Evolutionary conservation across 2,888 invertebrate genomes (phyloP), one percentile per base, ranked within the genome.

Genomic region (Hemicrepidius hirtus): DNA sequence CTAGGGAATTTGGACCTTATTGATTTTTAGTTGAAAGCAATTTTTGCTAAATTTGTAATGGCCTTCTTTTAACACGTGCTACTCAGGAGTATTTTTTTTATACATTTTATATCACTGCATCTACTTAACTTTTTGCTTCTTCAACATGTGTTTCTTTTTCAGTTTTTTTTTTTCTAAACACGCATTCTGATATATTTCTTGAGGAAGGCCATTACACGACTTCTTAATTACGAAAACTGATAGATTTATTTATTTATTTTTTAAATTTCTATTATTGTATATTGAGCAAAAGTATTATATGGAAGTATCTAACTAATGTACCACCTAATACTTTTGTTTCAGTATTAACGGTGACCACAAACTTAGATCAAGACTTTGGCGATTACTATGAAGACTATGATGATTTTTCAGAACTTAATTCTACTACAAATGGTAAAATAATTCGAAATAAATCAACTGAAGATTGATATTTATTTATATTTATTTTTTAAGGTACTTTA

Each of bases 401-500:
- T 21, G 82, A 81, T 46, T 75, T 78, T 37, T 79, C 81, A 21
- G 83, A 84, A 16, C 73, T 79, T 46, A 84, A 82, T 69, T 79
- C 82, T 2, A 84, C 85, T n/a, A 73, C 81, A 60, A 86, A 85
- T 75, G 82, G 84, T 85, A 80, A 78, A 80, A 6, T 0, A 41
- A 10, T 40, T n/a, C n/a, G n/a, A n/a, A n/a, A n/a, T n/a, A n/a
- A n/a, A n/a, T n/a, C n/a, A n/a, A n/a, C n/a, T n/a, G n/a, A n/a
- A n/a, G n/a, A n/a, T n/a, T n/a, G n/a, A n/a, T n/a, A n/a, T n/a
- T n/a, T n/a, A n/a, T 37, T 21, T 49, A 9, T 44, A 6, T 44
- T 6, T 9, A 18, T 16, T 16, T 44, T 66, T 72, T 53, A 63
- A 88, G 90, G 88, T 40, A 88, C 89, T 32, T 82, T 92, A 49